Base-by-base conservation (phyloP, 1,140 invertebrate genomes). In the Caligus rogercresseyi region DNA sequence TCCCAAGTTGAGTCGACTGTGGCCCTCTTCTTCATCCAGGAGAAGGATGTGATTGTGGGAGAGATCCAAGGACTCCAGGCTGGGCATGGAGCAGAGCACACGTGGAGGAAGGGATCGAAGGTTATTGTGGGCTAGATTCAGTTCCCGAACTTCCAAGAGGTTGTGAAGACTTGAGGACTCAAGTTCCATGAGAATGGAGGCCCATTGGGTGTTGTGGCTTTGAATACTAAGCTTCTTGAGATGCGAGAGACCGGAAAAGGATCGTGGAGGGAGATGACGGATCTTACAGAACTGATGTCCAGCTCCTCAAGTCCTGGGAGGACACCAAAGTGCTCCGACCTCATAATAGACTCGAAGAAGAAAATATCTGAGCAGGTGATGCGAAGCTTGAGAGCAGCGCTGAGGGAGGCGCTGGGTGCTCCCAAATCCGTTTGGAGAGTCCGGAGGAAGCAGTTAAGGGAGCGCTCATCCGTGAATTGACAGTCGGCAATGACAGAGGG, bases 101-200 rank as follows among this genome's bases (percentile, higher is more conserved):
- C 83, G 85, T 65, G 86, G 83, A 13, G 88, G 87, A 69, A 93
- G 78, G n/a, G 78, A 79, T 78, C 83, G 83, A 74, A 93, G 87
- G 74, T 90, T 90, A 73, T 91, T 92, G 69, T 86, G 79, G 60
- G 85, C 85, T 4, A 93, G 75, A 73, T 93, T 88, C 55, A 93
- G 74, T 65, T 64, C 63, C 25, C 67, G 67, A 3, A 73, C 25
- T 19, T 71, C 63, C 19, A 18, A 24, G 24, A 60, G 57, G 24
- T 43, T 43, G 7, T 25, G 15, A 43, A 60, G 43, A 43, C 51
- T 54, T 13, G 58, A 57, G 2, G 54, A 31, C 21, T 67, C 66
- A 15, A 67, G 21, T 19, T 67, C 66, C 61, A 67, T 64, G 25
- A 64, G 54, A 20, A 66, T 31, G 3, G 66, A 64, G 19, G 66